Evolutionary conservation across 2,888 invertebrate genomes (phyloP), one percentile per base, ranked within the genome.

Genomic region (Apomyelois bistriatella): DNA sequence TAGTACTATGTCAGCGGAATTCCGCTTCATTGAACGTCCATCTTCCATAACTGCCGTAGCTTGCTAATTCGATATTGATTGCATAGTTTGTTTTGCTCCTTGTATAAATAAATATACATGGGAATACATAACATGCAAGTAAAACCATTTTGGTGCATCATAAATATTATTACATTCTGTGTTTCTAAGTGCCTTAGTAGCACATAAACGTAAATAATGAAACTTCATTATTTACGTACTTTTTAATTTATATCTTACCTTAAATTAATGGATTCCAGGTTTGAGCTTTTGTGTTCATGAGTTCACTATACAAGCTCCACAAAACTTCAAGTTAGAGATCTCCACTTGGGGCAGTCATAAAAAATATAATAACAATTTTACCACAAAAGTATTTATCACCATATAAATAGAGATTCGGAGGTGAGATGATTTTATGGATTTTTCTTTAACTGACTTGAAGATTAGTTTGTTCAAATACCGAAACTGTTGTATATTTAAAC

Each of bases 311-410:
- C 28, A 28, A 22, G 37, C 40, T 40, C 41, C 35, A 32, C 30
- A 32, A 38, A 28, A 9, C 38, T 28, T 28, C 37, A 28, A 28
- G 22, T 7, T 3, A 17, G 22, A 42, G n/a, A 30, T n/a, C n/a
- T n/a, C n/a, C n/a, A 61, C 62, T 63, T 68, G 65, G 64, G 61
- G 62, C 62, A 56, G 68, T 72, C 76, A 74, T 79, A 69, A 81
- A 77, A 53, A 75, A n/a, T 79, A 79, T 75, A 81, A 70, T 74
- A 68, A 70, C 72, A 66, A 72, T 79, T 76, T 73, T 64, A 61
- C 61, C 61, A 68, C 64, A 62, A 62, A 65, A 60, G 62, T 61
- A 60, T 67, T 58, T 68, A 76, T 58, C 58, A 61, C 64, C 64
- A 65, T 62, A 28, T 40, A 40, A 38, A 30, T n/a, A 30, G 30